Base-by-base conservation (phyloP, 35 echinoderm and acorn worm species). In the Stichopus chloronotus region DNA sequence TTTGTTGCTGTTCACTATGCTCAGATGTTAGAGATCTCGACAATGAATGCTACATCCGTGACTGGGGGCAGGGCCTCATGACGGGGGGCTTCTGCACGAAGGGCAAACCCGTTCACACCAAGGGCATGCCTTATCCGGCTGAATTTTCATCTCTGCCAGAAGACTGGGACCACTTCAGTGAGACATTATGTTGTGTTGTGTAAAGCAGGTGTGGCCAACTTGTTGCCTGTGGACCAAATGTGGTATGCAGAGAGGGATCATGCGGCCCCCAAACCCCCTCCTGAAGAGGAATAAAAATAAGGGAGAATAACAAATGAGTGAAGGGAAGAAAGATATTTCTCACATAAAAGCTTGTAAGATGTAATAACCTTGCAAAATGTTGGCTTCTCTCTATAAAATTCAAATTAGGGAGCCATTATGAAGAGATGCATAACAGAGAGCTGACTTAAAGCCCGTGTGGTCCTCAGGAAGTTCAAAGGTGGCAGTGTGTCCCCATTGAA, bases 131-230 rank as follows among this genome's bases (percentile, higher is more conserved):
- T n/a, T 54, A 94, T 13, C 82, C 92, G 52, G 86, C 76, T 24
- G 95, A 94, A 63, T 98, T 98, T 81, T 9, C 92, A 54, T 86
- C 93, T 21, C 92, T 98, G 5, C 86, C 91, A 56, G 95, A 96
- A 25, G 95, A 98, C 57, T 98, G 95, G 97, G 97, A 98, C 90
- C 93, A 91, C 17, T 96, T 98, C 81, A 88, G 96, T 98, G 83
- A 98, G 94, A 91, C 30, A 22, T 56, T 8, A 0, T 92, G 10
- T 80, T 83, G 30, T 43, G 30, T 43, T 43, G 30, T 43, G 30
- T 43, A 43, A 1, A 43, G 30, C 30, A 23, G 59, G 69, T 72
- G 13, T 72, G 69, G 22, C 22, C 13, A 16, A 22, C 13, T 13
- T 72, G 13, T 43, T 43, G 30, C 30, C 30, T 43, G 30, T 43